Evolutionary conservation across 2,797 vertebrate genomes (phyloP), one percentile per base, ranked within the genome.

Genomic region (Darevskia mixta): DNA sequence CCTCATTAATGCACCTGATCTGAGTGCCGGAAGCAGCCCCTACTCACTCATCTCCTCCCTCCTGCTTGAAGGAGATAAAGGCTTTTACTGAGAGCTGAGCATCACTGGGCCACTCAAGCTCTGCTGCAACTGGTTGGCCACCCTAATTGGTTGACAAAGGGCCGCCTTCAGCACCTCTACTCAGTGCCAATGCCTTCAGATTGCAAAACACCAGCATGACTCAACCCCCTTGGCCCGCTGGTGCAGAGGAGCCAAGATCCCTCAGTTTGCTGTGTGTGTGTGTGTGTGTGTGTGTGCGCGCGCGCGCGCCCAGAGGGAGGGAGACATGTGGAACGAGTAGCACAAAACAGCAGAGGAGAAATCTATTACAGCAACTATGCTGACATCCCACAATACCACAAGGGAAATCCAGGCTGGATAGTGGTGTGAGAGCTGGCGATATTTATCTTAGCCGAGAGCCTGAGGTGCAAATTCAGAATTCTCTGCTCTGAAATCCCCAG

Each of bases 171-270:
- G 3, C 13, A 17, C 82, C 78, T 32, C 79, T 38, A 67, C 75
- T 87, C 55, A 55, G 64, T 78, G 45, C 43, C 58, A 81, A 55
- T 88, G 81, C 55, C 79, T n/a, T 17, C 11, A 9, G 49, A 83
- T 80, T 49, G 78, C 82, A 83, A 76, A 79, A 69, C 82, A 88
- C 87, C 61, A n/a, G 25, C 27, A 35, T 88, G 92, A 86, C 81
- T 92, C 86, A 89, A 35, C 20, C 76, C 9, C 38, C 41, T 84
- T 84, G 87, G 85, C 66, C 71, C 1, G 1, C 43, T 5, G 25
- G 76, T 2, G 20, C 43, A 41, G n/a, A 49, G 78, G 29, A 5
- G 73, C 27, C 49, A 78, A 79, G 64, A 58, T n/a, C 25, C 20
- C 71, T 10, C 18, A 7, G 45, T 25, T 78, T 69, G 58, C 49